A percentile compares a stretch with the other conserved stretches of the same genome.
phyloP scores from a whole-genome alignment of 2,113 vertebrate genomes.

The Isichthys henryi region DNA sequence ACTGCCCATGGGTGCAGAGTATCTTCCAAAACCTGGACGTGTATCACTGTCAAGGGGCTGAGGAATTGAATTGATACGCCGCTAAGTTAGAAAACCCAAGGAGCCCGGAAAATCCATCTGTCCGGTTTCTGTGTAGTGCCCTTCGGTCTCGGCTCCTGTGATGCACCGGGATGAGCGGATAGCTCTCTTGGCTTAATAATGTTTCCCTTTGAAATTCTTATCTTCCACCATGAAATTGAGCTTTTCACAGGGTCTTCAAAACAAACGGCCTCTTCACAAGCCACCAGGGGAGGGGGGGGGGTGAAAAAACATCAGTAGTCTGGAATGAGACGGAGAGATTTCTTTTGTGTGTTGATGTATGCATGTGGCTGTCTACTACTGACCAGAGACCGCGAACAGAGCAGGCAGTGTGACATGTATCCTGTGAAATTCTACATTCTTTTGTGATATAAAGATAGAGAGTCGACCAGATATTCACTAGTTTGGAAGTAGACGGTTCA shows the following conservation, averaged over 20 bases:
- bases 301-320: not conserved
- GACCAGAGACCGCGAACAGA: not conserved
- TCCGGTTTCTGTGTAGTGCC: not conserved
- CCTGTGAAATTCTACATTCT: not conserved
- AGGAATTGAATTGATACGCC: not conserved
- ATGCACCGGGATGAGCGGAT: not conserved
- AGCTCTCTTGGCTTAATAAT: not conserved
- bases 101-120: not conserved
- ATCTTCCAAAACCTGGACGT: not conserved
- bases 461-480: not conserved
- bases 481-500: not conserved
- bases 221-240: not conserved
- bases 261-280: not conserved
- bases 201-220: not conserved
- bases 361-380: not conserved
- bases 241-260: not conserved
- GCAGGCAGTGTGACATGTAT: not conserved
- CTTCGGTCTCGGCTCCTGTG: not conserved
- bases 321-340: not conserved
- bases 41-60: not conserved
- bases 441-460: not conserved
- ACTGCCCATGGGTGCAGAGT: not conserved
- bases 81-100: not conserved
- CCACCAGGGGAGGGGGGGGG: not conserved
- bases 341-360: not conserved